Evolutionary conservation across 2,888 invertebrate genomes (phyloP).

Genomic region (Orthosia gothica): DNA sequence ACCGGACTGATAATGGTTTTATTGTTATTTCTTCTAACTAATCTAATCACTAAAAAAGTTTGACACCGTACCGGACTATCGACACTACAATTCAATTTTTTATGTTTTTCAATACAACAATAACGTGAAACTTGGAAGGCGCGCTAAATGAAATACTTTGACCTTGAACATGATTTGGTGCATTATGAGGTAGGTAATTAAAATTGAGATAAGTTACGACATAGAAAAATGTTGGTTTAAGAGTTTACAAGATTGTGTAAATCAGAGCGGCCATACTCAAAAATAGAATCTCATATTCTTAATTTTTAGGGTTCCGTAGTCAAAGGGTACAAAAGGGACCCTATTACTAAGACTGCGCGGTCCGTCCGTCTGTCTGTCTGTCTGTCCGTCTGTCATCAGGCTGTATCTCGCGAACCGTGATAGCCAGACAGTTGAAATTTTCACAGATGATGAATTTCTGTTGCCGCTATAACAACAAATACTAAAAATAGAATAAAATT

Average conservation of each 20-base stretch:
- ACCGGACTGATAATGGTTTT: neutral
- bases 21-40: slow-evolving; percentile 23
- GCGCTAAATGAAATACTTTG: neutral
- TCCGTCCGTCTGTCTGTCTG: no score
- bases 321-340: no score
- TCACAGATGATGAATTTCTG: no score
- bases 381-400: no score
- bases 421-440: no score
- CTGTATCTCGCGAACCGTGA: no score
- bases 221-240: slow-evolving; percentile 21
- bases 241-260: neutral
- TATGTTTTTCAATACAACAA: neutral
- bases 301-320: no score
- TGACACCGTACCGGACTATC: slow-evolving; percentile 4
- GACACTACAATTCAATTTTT: slow-evolving; percentile 14
- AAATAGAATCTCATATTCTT: slow-evolving; percentile 5
- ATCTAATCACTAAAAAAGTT: slow-evolving; percentile 43
- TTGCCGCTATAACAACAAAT: no score
- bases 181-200: slow-evolving; percentile 19
- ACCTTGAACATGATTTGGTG: slow-evolving; percentile 31
- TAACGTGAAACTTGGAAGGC: neutral
- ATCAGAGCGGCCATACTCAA: neutral
- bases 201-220: slow-evolving; percentile 35
- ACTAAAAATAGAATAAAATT: no score
- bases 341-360: no score